Base-by-base conservation (phyloP, 2,113 vertebrate species). In the Scomber scombrus region DNA sequence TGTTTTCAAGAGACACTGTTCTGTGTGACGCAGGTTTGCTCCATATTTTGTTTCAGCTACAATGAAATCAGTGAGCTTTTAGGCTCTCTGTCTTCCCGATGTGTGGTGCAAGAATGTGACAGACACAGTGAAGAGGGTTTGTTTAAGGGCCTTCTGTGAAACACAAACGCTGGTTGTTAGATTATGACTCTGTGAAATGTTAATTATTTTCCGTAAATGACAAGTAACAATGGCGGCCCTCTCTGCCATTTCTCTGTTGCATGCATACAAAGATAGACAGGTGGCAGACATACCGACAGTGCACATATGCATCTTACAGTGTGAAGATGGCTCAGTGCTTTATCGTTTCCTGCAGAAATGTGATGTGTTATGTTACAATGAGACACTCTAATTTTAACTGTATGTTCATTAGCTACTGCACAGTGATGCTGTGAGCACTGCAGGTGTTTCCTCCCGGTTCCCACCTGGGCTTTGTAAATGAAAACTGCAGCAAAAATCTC, bases 401-500 rank as follows among this genome's bases (percentile, higher is more conserved):
- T 57, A 34, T 79, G 63, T 81, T 73, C 76, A 81, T 79, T 82
- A 72, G 66, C 77, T 82, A 69, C 87, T 64, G 80, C 82, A 86
- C 75, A 80, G 56, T 85, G 68, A 56, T 76, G 57, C 71, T 77
- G 70, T 58, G 79, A 88, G 71, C 81, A 85, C 81, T 91, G 89
- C 85, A 89, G 80, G 78, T 88, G 79, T 86, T 82, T 56, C 58
- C 71, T 82, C 69, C 81, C 61, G 43, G 63, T 58, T 40, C 64
- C 64, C 82, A 87, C 78, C 75, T 84, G 77, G 84, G 84, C 78
- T 83, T 71, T 68, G 57, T 52, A 70, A 82, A 87, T 69, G 60
- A 65, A 80, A 88, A 91, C 78, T 71, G 78, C 88, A 85, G 89
- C 78, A 84, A 86, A 81, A 81, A 64, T 54, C 51, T 69, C 23